Base-by-base conservation (phyloP, 92 coral and sea anemone species). In the Metridium senile region DNA sequence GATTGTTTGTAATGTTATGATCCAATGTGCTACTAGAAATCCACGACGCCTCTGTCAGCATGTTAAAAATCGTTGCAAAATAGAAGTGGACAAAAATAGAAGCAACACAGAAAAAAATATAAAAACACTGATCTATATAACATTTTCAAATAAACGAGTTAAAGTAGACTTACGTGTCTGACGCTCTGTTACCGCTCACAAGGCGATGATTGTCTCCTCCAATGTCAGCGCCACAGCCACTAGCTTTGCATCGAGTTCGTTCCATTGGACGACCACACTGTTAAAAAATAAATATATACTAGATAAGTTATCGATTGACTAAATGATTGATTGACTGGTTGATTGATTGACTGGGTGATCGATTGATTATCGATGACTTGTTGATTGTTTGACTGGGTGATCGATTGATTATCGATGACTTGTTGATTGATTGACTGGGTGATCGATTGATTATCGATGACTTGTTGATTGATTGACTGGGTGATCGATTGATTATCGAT, bases 201-300 rank as follows among this genome's bases (percentile, higher is more conserved):
- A 88, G 74, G 0, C 26, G 0, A 58, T 91, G 85, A 23, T 25
- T 1, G 18, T 26, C 23, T 43, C 93, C 97, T 32, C 97, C 97
- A 52, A 91, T 91, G 2, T 59, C 57, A 33, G 70, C 83, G 8
- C 78, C 22, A 34, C 74, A 80, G 20, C 52, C 81, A 39, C 84
- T 82, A 0, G 31, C 68, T 31, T 81, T 86, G 58, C 93, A 89
- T 31, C 65, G 32, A 47, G 80, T 72, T 39, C 30, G 17, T 80
- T 89, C 68, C 52, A 22, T 49, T 77, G 93, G 93, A 61, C 74
- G 76, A 21, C 93, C 93, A 63, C 93, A 89, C 93, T 89, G 64
- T 33, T 9, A 59, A 25, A 59, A 21, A 26, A 1, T 13, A 54
- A n/a, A 2, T 54, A n/a, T n/a, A 54, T 2, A 39, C 6, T 39